Conservation (phyloP, 2,113 vertebrate species). For the Callopanchax toddi region DNA sequence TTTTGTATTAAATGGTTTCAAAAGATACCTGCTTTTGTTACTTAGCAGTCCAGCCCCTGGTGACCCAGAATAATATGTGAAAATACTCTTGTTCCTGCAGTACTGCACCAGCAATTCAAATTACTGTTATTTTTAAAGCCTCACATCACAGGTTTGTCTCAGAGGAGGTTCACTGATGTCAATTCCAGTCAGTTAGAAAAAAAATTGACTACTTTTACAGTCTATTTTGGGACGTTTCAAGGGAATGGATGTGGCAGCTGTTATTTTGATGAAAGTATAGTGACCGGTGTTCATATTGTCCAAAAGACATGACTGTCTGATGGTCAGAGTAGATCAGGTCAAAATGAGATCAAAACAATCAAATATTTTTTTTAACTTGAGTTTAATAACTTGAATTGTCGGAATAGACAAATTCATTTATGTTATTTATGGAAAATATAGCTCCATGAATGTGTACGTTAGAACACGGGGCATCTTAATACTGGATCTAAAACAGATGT, state of each 20-base stretch:
- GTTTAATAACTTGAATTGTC: background rate
- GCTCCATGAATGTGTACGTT: background rate
- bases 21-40: background rate
- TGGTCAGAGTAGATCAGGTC: background rate
- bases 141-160: conserved; percentile 53
- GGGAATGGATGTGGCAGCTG: conserved; percentile 13
- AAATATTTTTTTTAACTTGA: background rate
- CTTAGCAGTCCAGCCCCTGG: background rate
- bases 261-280: background rate
- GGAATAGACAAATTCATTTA: background rate
- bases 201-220: conserved; percentile 18
- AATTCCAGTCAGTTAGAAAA: conserved; percentile 41
- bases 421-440: background rate
- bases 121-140: conserved; percentile 47
- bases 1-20: too few relatives aligned
- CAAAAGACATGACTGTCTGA: background rate
- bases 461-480: background rate
- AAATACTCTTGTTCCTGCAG: conserved; percentile 4
- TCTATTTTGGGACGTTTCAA: conserved; percentile 32
- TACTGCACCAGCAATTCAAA: conserved; percentile 19
- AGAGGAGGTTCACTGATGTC: conserved; percentile 43
- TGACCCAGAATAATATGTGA: background rate
- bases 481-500: background rate
- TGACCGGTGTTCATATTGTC: conserved; percentile 4
- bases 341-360: background rate